Evolutionary conservation across 2,888 invertebrate species (phyloP).

Genomic region (Conops quadrifasciatus): DNA sequence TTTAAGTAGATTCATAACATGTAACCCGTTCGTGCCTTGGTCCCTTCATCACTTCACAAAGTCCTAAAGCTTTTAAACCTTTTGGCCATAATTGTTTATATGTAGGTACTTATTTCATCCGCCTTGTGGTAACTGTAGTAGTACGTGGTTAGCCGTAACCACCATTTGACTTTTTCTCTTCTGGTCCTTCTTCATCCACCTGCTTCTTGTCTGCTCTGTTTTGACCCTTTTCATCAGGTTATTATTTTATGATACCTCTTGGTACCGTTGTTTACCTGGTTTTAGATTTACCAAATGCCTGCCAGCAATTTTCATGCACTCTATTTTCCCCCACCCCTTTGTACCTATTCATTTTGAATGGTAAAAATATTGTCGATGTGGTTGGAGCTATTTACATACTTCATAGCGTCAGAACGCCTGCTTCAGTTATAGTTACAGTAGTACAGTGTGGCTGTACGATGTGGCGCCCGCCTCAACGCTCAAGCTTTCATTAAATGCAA

Average conservation of each 20-base stretch:
- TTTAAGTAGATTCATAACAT: no score
- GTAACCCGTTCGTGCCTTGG: no score
- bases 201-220: not conserved
- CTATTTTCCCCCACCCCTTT: not conserved
- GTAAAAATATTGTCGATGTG: no score
- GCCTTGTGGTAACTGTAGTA: no score
- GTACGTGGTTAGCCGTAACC: not conserved
- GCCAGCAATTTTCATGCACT: conserved; percentile 7
- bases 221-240: conserved; percentile 1
- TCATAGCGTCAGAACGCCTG: no score
- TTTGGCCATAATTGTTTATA: no score
- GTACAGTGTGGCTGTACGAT: not conserved
- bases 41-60: no score
- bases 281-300: conserved; percentile 15
- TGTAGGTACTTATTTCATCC: no score
- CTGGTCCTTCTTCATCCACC: not conserved
- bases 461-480: not conserved
- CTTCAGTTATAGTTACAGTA: not conserved
- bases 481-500: conserved; percentile 24
- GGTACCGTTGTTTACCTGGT: conserved; percentile 11
- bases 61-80: no score
- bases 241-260: conserved; percentile 1
- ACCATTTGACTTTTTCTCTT: conserved; percentile 3
- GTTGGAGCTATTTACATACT: no score
- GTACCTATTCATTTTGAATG: not conserved